Conservation (phyloP, 2,797 vertebrate genomes). For the Eutrigla gurnardus region DNA sequence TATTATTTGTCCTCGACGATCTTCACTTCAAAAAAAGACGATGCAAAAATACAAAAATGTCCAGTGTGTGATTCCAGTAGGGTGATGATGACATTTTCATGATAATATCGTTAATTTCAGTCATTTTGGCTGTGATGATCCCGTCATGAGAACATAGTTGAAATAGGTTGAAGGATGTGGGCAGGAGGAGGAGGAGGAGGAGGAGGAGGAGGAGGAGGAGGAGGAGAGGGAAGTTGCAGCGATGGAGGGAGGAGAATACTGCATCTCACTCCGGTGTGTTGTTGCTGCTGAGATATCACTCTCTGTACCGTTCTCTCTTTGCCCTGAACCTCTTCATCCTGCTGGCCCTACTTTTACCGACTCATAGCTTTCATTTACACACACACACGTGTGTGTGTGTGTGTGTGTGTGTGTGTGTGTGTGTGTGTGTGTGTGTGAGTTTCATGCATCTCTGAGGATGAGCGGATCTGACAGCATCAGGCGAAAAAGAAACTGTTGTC, state of each 20-base stretch:
- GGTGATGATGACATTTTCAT: too few species aligned
- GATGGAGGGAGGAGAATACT: conserved; percentile 5
- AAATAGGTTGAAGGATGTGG: background rate
- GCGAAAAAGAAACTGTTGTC: conserved; percentile 72
- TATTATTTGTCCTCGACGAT: too few species aligned
- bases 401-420: conserved; percentile 16
- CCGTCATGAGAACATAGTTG: background rate
- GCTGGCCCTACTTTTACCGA: conserved; percentile 23
- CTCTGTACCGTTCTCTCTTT: conserved; percentile 31
- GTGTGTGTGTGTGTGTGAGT: conserved; percentile 34
- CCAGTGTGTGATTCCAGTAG: too few species aligned
- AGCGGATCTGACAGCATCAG: conserved; percentile 72
- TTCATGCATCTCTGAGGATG: conserved; percentile 63
- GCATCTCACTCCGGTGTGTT: conserved; percentile 22
- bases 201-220: background rate
- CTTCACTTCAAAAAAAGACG: too few species aligned
- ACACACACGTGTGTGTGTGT: conserved; percentile 11
- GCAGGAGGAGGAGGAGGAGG: background rate
- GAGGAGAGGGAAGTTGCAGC: conserved; percentile 2
- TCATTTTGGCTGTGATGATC: too few species aligned
- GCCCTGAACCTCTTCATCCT: conserved; percentile 34
- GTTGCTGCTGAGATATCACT: conserved; percentile 30
- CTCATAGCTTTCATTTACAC: conserved; percentile 47
- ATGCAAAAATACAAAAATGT: too few species aligned
- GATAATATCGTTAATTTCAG: too few species aligned